Evolutionary conservation across 2,888 invertebrate species (phyloP), one percentile per base, ranked within the genome.

Genomic region (Tenthredo scrophulariae): DNA sequence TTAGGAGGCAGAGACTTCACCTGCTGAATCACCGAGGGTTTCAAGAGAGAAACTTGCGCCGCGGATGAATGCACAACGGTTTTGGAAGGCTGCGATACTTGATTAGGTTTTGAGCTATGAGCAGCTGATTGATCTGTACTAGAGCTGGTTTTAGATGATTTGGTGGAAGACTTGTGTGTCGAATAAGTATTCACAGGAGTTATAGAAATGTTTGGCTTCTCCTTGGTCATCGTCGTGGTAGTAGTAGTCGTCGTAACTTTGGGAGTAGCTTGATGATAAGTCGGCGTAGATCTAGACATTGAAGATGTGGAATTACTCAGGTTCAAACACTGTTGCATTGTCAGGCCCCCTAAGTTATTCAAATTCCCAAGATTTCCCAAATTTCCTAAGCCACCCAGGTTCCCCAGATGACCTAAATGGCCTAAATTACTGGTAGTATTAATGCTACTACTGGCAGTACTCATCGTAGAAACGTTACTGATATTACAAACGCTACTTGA

Each of bases 141-240:
- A 0, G 88, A 54, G 40, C 10, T 79, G 22, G 33, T 67, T 26
- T 79, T 85, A 22, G 85, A 82, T n/a, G 84, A 79, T 84, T 91
- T 92, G 4, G 84, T 86, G 15, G 83, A 83, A 46, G 83, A 67
- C 67, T 83, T 75, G 91, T 92, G 15, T 87, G 86, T 2, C 86
- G 85, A n/a, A 83, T 84, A 72, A 88, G 86, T 85, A 62, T 86
- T 88, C 1, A 92, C 91, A 1, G 93, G 93, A 0, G 93, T 93
- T 85, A 93, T 94, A 0, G 95, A 94, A 86, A 95, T 93, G 85
- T 92, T 94, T 0, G 95, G 94, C 26, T 94, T 92, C 54, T 94
- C 94, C 86, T 94, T 94, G 13, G 93, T 90, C 22, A 90, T 87
- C 6, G 91, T 89, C 89, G 92, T 84, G 87, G 92, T 88, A 90